Base-by-base conservation (phyloP, 2,888 invertebrate genomes). In the Limnephilus marmoratus region DNA sequence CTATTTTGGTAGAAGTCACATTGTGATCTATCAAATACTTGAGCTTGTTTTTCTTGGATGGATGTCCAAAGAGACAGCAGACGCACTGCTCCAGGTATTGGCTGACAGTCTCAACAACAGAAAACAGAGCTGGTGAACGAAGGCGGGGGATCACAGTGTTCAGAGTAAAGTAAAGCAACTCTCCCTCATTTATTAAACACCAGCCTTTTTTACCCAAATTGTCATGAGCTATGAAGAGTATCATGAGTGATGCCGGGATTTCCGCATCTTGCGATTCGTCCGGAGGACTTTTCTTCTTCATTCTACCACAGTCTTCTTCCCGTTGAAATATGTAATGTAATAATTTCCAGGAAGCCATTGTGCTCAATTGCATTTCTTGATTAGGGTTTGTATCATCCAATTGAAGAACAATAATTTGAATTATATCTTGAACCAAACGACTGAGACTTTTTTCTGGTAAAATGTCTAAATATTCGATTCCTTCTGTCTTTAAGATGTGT, bases 41-140 rank as follows among this genome's bases (percentile, higher is more conserved):
- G 1, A 96, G 94, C 94, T 96, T 96, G 92, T 94, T 97, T 94
- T 97, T 97, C 94, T 97, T 98, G 92, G 97, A 97, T 0, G 98
- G 98, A 95, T 98, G 98, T 1, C 98, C 97, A 95, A 98, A 99
- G 2, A 99, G 96, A 95, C 99, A 99, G 95, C 97, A 99, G 92
- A 97, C 96, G 94, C 96, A 96, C 95, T 99, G 99, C 94, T 99
- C 99, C 94, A 99, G 96, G 94, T 98, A 97, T 94, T 98, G 97
- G 92, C 97, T 97, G 3, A 98, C 96, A 94, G 97, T 97, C 94
- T 97, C 97, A 86, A 97, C 96, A 49, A 96, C 96, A 86, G 96
- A 95, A 34, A 97, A 96, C 88, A 97, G 96, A 12, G 97, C 96
- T 31, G 97, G 97, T 0, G 97, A 97, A 92, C 97, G 96, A 82